Conservation (phyloP, 2,888 invertebrate genomes). For the Sisyra terminalis region DNA sequence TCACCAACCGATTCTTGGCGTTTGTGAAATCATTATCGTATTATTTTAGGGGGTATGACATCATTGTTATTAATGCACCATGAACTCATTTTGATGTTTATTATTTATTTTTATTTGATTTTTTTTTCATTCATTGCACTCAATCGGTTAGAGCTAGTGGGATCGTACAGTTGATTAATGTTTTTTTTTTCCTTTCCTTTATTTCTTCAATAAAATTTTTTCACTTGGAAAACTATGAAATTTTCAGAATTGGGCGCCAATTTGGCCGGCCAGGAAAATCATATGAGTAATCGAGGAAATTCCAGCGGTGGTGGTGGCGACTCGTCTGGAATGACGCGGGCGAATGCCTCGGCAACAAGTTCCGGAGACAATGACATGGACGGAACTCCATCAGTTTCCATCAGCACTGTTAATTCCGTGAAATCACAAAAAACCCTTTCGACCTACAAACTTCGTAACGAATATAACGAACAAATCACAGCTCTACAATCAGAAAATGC, state of each 20-base stretch:
- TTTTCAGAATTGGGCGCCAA: conserved; percentile 68
- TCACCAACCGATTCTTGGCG: too few species aligned
- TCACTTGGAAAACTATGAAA: neutral
- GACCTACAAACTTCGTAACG: conserved; percentile 22
- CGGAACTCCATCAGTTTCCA: conserved; percentile 42
- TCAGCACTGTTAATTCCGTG: conserved; percentile 42
- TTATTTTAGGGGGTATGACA: conserved; percentile 4
- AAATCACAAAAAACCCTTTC: conserved; percentile 36
- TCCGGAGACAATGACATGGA: conserved; percentile 13
- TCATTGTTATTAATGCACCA: conserved; percentile 5
- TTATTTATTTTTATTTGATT: conserved; percentile 2
- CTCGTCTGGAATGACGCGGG: conserved; percentile 13
- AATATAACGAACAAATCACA: conserved; percentile 30
- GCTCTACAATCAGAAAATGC: conserved; percentile 28
- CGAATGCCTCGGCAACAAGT: conserved; percentile 22
- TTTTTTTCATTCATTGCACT: neutral
- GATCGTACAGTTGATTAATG: conserved; percentile 6
- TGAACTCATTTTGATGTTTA: conserved; percentile 6
- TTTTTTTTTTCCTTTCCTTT: conserved; percentile 5
- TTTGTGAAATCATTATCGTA: neutral
- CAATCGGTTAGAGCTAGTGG: neutral
- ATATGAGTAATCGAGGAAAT: conserved; percentile 1
- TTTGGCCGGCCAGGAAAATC: conserved; percentile 47
- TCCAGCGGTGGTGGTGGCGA: conserved; percentile 27
- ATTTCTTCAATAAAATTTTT: conserved; percentile 7